Conservation (phyloP, 2,113 vertebrate species). For the Poeciliopsis turrubarensis region DNA sequence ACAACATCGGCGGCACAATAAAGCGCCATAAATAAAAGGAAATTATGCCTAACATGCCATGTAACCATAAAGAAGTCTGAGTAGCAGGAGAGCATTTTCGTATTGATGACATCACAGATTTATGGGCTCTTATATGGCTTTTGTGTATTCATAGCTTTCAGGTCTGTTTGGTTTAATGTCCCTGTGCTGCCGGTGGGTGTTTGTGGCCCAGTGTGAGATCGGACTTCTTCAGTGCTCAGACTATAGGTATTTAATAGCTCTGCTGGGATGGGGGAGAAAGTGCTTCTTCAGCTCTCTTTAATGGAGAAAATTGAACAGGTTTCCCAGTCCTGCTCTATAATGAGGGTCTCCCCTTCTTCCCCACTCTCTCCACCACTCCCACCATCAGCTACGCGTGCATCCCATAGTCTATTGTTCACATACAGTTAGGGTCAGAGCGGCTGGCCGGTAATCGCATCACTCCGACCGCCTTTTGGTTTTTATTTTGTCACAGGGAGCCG, state of each 20-base stretch:
- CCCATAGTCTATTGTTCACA: constrained; percentile 71
- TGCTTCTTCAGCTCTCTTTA: constrained; percentile 90
- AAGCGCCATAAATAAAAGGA: constrained; percentile 38
- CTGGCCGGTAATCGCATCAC: constrained; percentile 76
- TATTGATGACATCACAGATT: constrained; percentile 56
- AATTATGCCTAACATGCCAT: constrained; percentile 42
- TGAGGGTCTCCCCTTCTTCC: constrained; percentile 60
- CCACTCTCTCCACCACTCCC: constrained; percentile 8
- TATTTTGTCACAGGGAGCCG: constrained; percentile 78
- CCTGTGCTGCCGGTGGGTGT: constrained; percentile 49
- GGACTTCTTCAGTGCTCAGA: constrained; percentile 53
- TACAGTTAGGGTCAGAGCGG: constrained; percentile 64
- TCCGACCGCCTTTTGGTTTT: constrained; percentile 76
- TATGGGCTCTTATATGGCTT: constrained; percentile 45
- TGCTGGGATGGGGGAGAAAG: constrained; percentile 85
- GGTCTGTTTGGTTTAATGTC: constrained; percentile 65
- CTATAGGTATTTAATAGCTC: constrained; percentile 82
- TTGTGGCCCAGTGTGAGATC: constrained; percentile 44
- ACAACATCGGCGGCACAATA: constrained; percentile 42
- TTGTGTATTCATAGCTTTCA: constrained; percentile 66
- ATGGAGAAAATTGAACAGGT: constrained; percentile 94
- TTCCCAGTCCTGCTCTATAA: constrained; percentile 82
- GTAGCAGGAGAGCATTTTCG: constrained; percentile 41
- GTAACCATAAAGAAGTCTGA: constrained; percentile 38
- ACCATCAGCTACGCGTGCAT: constrained; percentile 25